Conservation (phyloP, 2,888 invertebrate genomes). For the Oscheius sp. region DNA sequence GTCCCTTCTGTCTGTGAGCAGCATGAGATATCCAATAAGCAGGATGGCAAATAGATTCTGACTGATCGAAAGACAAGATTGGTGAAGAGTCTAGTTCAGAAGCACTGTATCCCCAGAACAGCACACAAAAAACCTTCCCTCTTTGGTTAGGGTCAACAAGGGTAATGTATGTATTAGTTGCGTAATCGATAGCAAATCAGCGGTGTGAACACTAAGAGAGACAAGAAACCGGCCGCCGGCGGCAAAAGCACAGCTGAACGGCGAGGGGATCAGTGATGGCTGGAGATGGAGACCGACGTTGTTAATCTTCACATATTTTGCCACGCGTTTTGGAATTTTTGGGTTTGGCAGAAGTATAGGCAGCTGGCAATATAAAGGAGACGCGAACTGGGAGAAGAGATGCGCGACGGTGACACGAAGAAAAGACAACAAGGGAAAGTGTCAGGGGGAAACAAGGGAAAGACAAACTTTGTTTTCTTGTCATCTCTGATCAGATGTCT, state of each 20-base stretch:
- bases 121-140: too few relatives aligned
- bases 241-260: constrained; percentile 1
- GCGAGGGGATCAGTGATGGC: neutral
- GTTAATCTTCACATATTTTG: neutral
- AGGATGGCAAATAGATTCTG: too few relatives aligned
- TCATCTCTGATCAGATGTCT: neutral
- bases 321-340: too few relatives aligned
- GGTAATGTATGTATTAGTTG: constrained; percentile 27
- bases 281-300: neutral
- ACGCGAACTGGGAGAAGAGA: too few relatives aligned
- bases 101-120: too few relatives aligned
- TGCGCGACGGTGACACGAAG: too few relatives aligned
- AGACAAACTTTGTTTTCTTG: neutral
- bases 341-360: neutral
- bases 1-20: too few relatives aligned
- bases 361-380: neutral
- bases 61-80: too few relatives aligned
- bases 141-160: neutral
- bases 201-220: constrained; percentile 20
- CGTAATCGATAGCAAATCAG: constrained; percentile 34
- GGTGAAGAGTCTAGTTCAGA: too few relatives aligned
- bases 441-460: too few relatives aligned
- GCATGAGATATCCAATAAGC: too few relatives aligned
- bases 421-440: too few relatives aligned
- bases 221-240: constrained; percentile 29